Base-by-base conservation (phyloP, 1,140 invertebrate genomes). In the Metopolophium dirhodum region DNA sequence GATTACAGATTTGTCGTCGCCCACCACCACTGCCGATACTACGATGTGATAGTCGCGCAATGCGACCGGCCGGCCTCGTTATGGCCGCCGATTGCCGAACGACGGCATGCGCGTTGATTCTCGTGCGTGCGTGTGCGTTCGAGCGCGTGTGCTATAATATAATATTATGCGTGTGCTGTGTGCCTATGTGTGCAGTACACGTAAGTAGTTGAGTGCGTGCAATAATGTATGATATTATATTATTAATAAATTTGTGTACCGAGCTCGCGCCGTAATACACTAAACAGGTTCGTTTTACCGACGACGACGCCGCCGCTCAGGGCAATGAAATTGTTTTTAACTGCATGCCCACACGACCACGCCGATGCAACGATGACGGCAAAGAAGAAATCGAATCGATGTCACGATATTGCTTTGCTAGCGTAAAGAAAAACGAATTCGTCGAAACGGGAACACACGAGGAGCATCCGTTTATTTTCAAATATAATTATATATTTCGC, bases 251-350 rank as follows among this genome's bases (percentile, higher is more conserved):
- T 83, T 49, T 82, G 22, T 51, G 41, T 82, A 30, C n/a, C n/a
- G 61, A 49, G 49, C n/a, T 92, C 30, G 85, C 91, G 51, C 41
- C 20, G 49, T 93, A 93, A 86, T 93, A 93, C 30, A n/a, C 91
- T 30, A 57, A 93, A 93, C 91, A 93, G 91, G 91, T 93, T 93
- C 49, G 18, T 86, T 57, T 85, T 93, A 83, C 47, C 90, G 26
- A 37, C 30, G 30, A 51, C 14, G 61, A 68, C 30, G 30, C 14
- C 11, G 14, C 91, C 18, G 91, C 91, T 61, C 35, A 0, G 23
- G 51, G 91, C 91, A 93, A 93, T 93, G 91, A 86, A 93, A 93
- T 86, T 77, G 61, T 77, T 54, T 93, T 93, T 57, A 93, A 93
- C 85, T 57, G 23, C 91, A 51, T 93, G n/a, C 90, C 68, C 90